Evolutionary conservation across 2,113 vertebrate genomes (phyloP), one percentile per base, ranked within the genome.

Genomic region (Dasyornis broadbenti): DNA sequence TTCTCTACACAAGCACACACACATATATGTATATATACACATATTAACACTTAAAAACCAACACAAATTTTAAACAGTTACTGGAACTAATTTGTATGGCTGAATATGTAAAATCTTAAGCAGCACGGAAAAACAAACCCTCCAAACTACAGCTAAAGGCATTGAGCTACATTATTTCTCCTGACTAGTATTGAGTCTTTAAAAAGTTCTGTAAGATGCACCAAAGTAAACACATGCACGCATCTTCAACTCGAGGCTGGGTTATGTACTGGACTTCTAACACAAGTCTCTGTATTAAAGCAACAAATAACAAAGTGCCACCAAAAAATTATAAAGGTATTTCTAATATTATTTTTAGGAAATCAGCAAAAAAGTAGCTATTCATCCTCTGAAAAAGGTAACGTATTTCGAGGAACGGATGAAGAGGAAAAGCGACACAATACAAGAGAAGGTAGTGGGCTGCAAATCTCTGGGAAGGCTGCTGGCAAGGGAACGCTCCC

Each of bases 351-450:
- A 57, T 23, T 61, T 70, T 5, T 4, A 52, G 2, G 17, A 45
- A 54, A 31, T 11, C 10, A 1, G 31, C 3, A 3, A 57, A 54
- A 44, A 15, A 33, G 1, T 2, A 53, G 7, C 22, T 27, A 39
- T 0, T 5, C 1, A 16, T 0, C 0, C 3, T 27, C 13, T 10
- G 6, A 9, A 61, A 77, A 52, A 53, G 1, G 2, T 13, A 57
- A 65, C 0, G 16, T 4, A 22, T 11, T 28, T 65, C 22, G 7
- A 37, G 22, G 2, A 54, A 8, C 1, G 2, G 13, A 14, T 1
- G 1, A 10, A 53, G 1, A 44, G 2, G 4, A 45, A 59, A 33
- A 9, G 3, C 9, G 21, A 19, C 24, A 40, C 3, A 3, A 15
- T 2, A 54, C 6, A n/a, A 9, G 75, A 30, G 0, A n/a, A 7